A percentile compares a stretch with the other conserved stretches of the same genome.
Evolutionary conservation across 2,797 vertebrate genomes (phyloP).

Genomic region (Peromyscus melanophrys): DNA sequence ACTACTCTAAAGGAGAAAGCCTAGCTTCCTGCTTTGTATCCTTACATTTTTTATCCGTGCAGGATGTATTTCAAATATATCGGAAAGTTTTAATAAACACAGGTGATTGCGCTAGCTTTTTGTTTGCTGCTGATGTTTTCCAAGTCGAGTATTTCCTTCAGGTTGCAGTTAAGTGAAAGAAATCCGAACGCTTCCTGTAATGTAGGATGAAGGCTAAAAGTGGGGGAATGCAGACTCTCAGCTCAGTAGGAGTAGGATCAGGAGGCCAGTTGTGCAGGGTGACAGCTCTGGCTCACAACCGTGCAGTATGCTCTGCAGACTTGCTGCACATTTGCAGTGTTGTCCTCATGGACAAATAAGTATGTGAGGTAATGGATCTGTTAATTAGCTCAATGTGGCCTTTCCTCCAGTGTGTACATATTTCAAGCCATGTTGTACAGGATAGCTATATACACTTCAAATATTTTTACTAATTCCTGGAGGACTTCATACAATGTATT

Average conservation of each 20-base stretch:
- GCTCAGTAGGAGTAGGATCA: background rate
- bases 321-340: background rate
- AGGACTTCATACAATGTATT: background rate
- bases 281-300: background rate
- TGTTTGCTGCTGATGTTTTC: background rate
- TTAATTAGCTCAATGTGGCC: background rate
- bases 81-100: background rate
- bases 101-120: background rate
- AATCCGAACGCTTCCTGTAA: background rate
- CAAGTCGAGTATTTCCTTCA: background rate
- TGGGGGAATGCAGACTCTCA: background rate
- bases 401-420: background rate
- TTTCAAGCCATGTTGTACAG: constrained; percentile 9
- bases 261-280: background rate
- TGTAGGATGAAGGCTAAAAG: background rate
- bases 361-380: background rate
- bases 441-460: background rate
- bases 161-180: background rate
- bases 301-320: background rate
- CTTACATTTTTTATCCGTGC: background rate
- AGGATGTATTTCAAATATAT: background rate
- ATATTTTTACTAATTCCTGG: background rate
- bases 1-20: background rate
- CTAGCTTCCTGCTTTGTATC: background rate
- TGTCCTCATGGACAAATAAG: background rate